phyloP scores from a whole-genome alignment of 1,140 invertebrate species.

The Drosophila nannoptera region DNA sequence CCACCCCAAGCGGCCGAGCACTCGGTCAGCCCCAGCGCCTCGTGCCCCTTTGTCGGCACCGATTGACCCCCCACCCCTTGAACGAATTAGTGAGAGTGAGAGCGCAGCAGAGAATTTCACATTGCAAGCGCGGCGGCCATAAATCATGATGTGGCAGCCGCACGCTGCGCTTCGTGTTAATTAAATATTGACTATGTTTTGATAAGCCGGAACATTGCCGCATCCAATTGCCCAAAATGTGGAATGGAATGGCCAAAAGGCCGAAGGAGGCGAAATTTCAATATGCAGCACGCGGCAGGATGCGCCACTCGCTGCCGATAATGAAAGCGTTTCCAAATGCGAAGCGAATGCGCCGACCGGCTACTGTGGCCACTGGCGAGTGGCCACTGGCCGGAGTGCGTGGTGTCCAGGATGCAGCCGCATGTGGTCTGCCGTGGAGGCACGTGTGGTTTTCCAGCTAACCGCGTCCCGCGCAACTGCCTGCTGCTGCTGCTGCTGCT shows the following conservation, averaged over 20 bases:
- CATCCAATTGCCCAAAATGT: conserved; percentile 52
- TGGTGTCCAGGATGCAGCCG: conserved; percentile 45
- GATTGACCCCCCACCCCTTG: conserved; percentile 22
- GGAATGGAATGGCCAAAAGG: background rate
- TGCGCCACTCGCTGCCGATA: conserved; percentile 41
- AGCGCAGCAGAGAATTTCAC: conserved; percentile 41
- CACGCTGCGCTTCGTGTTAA: conserved; percentile 72
- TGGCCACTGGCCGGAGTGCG: conserved; percentile 11
- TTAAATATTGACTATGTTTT: conserved; percentile 78
- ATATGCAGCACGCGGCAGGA: conserved; percentile 50
- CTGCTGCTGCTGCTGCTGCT: conserved; percentile 50
- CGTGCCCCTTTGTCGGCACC: conserved; percentile 51
- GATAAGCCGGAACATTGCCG: conserved; percentile 68
- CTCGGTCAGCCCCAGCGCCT: background rate
- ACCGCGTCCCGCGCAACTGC: conserved; percentile 47
- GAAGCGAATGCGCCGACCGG: conserved; percentile 71
- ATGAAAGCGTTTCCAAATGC: conserved; percentile 79
- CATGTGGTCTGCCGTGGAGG: conserved; percentile 71
- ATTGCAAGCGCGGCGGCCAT: conserved; percentile 38
- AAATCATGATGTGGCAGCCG: conserved; percentile 60
- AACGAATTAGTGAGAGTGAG: conserved; percentile 36
- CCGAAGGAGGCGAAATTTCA: background rate
- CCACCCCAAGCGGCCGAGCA: background rate
- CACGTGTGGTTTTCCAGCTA: conserved; percentile 79
- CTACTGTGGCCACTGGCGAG: conserved; percentile 59